These are phyloP conservation scores for Isotomurus palustris DNA, from an alignment of 2,888 invertebrate genomes.

Conservation along the genomic window DNA sequence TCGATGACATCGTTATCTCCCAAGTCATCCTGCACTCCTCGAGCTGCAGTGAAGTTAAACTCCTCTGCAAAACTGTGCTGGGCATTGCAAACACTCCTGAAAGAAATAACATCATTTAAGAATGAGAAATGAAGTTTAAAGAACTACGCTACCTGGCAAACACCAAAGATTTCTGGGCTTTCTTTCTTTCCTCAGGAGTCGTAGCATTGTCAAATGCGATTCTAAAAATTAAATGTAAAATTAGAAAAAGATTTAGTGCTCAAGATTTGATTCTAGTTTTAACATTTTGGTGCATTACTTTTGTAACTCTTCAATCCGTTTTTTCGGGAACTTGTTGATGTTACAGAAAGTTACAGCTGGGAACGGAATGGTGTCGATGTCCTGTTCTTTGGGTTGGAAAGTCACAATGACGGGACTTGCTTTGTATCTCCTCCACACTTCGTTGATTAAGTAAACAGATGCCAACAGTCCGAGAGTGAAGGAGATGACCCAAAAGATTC, in stretches of 20 bases:
- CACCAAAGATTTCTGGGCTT: neutral
- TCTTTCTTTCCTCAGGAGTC: neutral
- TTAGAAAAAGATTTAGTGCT: neutral
- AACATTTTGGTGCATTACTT: too few relatives aligned
- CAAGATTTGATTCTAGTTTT: neutral
- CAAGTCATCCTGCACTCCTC: slow-evolving; percentile 17
- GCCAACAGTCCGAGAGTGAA: slow-evolving; percentile 19
- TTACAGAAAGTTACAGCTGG: slow-evolving; percentile 44
- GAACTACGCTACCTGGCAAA: slow-evolving; percentile 6
- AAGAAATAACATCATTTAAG: slow-evolving; percentile 6
- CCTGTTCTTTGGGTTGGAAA: slow-evolving; percentile 36
- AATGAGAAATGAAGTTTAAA: too few relatives aligned
- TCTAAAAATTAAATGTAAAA: slow-evolving; percentile 4
- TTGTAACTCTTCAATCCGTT: slow-evolving; percentile 14
- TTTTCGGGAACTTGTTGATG: slow-evolving; percentile 35
- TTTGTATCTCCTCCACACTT: slow-evolving; percentile 36
- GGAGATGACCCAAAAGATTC: slow-evolving; percentile 37
- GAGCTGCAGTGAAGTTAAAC: slow-evolving; percentile 25
- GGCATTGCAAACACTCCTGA: slow-evolving; percentile 31
- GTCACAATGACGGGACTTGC: slow-evolving; percentile 39
- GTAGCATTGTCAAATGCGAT: neutral
- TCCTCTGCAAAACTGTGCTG: slow-evolving; percentile 31
- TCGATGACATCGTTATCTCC: slow-evolving; percentile 11
- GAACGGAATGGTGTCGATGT: slow-evolving; percentile 36
- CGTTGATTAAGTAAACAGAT: slow-evolving; percentile 34